Base-by-base conservation (phyloP, 2,113 vertebrate species). In the Cygnus atratus region DNA sequence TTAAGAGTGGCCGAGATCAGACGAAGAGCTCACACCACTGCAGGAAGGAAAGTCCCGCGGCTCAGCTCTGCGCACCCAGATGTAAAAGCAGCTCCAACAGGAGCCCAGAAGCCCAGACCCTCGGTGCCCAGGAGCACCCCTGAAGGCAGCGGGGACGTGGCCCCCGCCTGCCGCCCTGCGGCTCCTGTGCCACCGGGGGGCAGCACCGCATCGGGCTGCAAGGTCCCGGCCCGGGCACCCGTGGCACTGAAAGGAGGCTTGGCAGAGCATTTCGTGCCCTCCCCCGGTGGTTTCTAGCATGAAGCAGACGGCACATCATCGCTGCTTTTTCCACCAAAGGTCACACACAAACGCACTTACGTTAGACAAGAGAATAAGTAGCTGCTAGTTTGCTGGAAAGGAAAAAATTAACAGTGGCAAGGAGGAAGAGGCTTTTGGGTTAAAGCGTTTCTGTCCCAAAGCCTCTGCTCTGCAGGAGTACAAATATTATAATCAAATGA, bases 161-260 rank as follows among this genome's bases (percentile, higher is more conserved):
- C 2, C 43, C 33, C 74, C 19, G 43, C 24, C 13, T 2, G 35
- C 20, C 7, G 43, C 66, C 66, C 52, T 5, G 67, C 54, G 6
- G 55, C 39, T 8, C 33, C 13, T 12, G n/a, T 21, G 79, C 95
- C 95, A 70, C 67, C 81, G 94, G 95, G 73, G 87, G 95, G 39
- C 95, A 96, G 90, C 77, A 88, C 44, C 66, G 62, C 52, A 26
- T 25, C 92, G 1, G 37, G 44, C 28, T 1, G 39, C 55, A 9
- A 2, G 62, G n/a, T 17, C 20, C 62, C 7, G 19, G 50, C 31
- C 67, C 52, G 0, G 52, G 25, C 24, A 5, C 31, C 1, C 63
- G 48, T 4, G 52, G 13, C 54, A 31, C 33, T 4, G 2, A 2
- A 62, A 6, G 29, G 3, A 7, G 24, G 50, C 26, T 4, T 2